phyloP scores from a whole-genome alignment of 2,797 vertebrate genomes.

The Cephalopachus bancanus region DNA sequence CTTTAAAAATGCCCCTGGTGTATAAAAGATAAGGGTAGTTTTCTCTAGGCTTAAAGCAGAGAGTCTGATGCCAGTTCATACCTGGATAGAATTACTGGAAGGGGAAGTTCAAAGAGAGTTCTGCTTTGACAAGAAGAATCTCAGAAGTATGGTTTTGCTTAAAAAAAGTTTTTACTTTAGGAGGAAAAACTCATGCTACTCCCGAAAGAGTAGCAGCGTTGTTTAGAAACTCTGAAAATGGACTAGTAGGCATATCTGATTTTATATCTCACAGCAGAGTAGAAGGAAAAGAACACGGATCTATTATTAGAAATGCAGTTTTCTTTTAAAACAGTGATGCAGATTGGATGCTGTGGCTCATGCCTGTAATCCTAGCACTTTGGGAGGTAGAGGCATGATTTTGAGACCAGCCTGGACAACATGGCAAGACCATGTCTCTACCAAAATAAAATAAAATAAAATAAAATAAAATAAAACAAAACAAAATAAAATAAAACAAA shows the following conservation, averaged over 20 bases:
- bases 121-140: not conserved
- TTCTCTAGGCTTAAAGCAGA: not conserved
- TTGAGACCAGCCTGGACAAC: no score
- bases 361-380: no score
- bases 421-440: no score
- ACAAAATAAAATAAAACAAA: no score
- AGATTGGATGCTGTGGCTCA: not conserved
- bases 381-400: no score
- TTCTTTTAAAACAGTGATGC: not conserved
- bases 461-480: no score
- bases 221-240: not conserved
- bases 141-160: not conserved
- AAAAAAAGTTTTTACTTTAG: not conserved
- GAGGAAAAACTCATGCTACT: not conserved
- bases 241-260: not conserved
- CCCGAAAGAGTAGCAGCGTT: not conserved
- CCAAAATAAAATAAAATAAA: no score
- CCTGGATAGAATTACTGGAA: not conserved
- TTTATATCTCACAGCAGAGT: not conserved
- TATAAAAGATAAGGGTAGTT: not conserved
- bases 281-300: not conserved
- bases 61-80: not conserved
- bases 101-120: slow-evolving; percentile 33
- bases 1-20: not conserved
- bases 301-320: not conserved